Conservation (phyloP, 2,113 vertebrate species). For the Hemiscyllium ocellatum region DNA sequence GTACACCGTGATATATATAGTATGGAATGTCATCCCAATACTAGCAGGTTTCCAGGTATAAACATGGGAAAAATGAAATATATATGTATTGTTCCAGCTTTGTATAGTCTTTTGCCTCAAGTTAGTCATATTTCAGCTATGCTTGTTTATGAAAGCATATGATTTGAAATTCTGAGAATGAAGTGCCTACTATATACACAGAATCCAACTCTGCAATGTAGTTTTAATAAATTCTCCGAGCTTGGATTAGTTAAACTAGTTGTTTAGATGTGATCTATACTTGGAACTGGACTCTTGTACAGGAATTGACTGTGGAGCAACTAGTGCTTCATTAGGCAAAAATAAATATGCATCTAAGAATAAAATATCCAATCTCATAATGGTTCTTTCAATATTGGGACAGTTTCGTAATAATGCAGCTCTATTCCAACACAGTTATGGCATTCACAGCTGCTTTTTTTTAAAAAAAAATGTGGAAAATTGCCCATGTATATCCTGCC, state of each 20-base stretch:
- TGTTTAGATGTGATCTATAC: neutral
- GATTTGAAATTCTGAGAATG: neutral
- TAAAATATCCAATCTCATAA: neutral
- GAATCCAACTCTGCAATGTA: neutral
- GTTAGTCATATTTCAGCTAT: neutral
- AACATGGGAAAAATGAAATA: neutral
- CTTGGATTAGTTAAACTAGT: neutral
- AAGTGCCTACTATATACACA: neutral
- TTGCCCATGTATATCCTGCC: too few species aligned
- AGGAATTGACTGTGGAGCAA: neutral
- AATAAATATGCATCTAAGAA: neutral
- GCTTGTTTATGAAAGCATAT: neutral
- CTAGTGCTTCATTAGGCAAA: neutral
- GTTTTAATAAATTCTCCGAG: neutral
- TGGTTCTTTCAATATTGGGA: neutral
- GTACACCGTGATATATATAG: neutral
- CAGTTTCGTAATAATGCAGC: neutral
- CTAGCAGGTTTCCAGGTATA: neutral
- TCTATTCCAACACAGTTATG: neutral
- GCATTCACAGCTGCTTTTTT: neutral
- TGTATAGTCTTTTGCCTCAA: neutral
- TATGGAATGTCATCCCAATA: neutral
- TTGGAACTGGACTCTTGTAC: neutral
- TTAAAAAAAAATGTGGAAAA: too few species aligned
- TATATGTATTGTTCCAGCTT: neutral